Conservation (phyloP, 2,797 vertebrate genomes). For the Falco berigora region DNA sequence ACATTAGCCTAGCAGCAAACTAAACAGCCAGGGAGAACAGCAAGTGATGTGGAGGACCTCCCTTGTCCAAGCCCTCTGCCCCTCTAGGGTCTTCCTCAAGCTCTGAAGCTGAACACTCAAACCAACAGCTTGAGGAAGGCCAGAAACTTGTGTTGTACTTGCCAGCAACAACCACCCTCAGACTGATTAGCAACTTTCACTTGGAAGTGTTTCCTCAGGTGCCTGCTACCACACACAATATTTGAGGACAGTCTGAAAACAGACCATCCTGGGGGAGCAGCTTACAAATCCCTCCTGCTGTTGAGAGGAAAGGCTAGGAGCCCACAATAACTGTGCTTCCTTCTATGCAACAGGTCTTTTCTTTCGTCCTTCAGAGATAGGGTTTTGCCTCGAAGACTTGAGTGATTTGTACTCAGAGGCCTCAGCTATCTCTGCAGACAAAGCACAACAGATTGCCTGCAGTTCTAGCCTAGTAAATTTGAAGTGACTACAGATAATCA, state of each 20-base stretch:
- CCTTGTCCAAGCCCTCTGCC: not conserved
- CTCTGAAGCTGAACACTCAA: not conserved
- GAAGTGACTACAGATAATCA: not conserved
- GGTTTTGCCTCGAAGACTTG: not conserved
- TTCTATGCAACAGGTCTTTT: not conserved
- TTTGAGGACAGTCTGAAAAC: not conserved
- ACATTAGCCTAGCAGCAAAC: not conserved
- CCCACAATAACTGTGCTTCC: not conserved
- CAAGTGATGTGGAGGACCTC: not conserved
- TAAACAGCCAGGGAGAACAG: not conserved
- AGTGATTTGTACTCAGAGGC: not conserved
- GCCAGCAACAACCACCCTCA: not conserved
- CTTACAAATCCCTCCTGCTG: not conserved
- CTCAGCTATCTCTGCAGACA: not conserved
- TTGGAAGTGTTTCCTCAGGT: not conserved
- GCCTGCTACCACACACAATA: not conserved
- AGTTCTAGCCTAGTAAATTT: not conserved
- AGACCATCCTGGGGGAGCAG: not conserved
- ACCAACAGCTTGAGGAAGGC: not conserved
- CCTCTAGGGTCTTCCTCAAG: not conserved
- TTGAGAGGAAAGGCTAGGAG: not conserved
- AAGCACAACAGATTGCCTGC: not conserved
- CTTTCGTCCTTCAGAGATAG: not conserved
- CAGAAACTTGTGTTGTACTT: not conserved
- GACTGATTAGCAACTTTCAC: not conserved